A percentile compares a stretch with the other conserved stretches of the same genome.
Evolutionary conservation across 2,113 vertebrate species (phyloP).

Genomic region (Podocnemis expansa): DNA sequence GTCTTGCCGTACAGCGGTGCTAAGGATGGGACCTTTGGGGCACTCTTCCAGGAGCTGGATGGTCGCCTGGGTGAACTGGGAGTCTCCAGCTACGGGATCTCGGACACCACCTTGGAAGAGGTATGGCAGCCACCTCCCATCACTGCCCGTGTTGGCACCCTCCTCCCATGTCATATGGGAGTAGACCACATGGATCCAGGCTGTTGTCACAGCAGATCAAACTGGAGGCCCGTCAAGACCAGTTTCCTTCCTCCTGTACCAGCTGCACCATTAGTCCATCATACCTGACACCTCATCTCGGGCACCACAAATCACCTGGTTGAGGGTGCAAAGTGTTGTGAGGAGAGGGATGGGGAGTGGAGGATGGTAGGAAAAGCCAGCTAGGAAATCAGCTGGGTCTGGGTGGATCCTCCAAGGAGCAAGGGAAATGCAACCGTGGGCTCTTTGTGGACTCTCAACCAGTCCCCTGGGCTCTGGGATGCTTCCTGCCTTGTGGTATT

Average conservation of each 20-base stretch:
- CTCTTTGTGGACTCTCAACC: background rate
- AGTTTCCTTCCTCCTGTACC: background rate
- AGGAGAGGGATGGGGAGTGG: background rate
- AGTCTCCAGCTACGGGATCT: conserved; percentile 86
- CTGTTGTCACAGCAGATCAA: background rate
- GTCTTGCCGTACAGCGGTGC: conserved; percentile 82
- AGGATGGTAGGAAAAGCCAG: background rate
- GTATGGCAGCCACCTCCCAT: conserved; percentile 39
- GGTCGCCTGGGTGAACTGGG: conserved; percentile 77
- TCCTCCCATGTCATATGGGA: background rate
- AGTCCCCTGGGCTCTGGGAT: background rate
- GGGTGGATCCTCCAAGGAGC: background rate
- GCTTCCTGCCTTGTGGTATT: background rate
- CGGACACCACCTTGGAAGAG: conserved; percentile 91
- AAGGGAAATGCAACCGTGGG: background rate
- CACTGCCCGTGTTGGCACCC: background rate
- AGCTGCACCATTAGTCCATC: background rate
- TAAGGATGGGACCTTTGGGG: conserved; percentile 79
- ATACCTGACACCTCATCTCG: background rate
- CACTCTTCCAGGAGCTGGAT: conserved; percentile 85
- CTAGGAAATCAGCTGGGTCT: background rate
- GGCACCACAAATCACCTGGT: background rate
- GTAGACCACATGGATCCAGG: background rate
- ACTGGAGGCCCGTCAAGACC: background rate
- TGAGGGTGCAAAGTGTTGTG: no score